Conservation (phyloP, 2,797 vertebrate species). For the Lycodopsis pacificus region DNA sequence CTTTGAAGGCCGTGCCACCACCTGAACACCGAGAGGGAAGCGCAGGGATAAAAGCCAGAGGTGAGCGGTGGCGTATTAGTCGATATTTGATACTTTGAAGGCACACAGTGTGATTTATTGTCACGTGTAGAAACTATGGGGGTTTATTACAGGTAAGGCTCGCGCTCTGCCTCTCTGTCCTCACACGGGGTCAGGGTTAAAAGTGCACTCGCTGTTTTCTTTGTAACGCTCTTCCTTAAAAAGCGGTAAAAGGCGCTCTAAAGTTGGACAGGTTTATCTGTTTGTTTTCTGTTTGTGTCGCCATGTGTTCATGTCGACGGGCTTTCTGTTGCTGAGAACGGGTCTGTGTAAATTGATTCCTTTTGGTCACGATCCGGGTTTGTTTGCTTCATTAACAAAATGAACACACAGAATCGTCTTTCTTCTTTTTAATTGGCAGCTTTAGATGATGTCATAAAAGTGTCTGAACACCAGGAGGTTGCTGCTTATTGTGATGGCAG, state of each 20-base stretch:
- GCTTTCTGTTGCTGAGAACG: constrained; percentile 29
- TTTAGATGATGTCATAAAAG: constrained; percentile 4
- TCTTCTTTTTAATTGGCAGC: constrained; percentile 33
- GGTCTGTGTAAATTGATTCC: constrained; percentile 35
- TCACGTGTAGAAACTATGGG: constrained; percentile 68
- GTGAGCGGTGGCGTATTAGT: constrained; percentile 65
- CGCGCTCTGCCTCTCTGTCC: constrained; percentile 73
- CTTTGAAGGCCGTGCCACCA: constrained; percentile 78
- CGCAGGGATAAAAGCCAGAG: constrained; percentile 70
- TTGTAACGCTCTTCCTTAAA: constrained; percentile 83
- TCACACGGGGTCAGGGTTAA: constrained; percentile 85
- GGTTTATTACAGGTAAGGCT: constrained; percentile 85
- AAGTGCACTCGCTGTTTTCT: constrained; percentile 85
- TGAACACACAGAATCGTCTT: constrained; percentile 12
- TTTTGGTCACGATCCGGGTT: constrained; percentile 34
- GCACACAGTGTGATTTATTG: constrained; percentile 82
- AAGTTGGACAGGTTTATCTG: constrained; percentile 79
- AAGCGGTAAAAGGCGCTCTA: constrained; percentile 78
- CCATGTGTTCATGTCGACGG: constrained; percentile 62
- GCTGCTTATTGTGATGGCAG: neutral
- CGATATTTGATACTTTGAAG: constrained; percentile 85
- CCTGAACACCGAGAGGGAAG: constrained; percentile 62
- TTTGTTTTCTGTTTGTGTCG: constrained; percentile 70
- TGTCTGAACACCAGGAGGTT: constrained; percentile 28
- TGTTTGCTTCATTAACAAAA: constrained; percentile 23